Evolutionary conservation across 1,140 invertebrate species (phyloP).

Genomic region (Anthonomus grandis): DNA sequence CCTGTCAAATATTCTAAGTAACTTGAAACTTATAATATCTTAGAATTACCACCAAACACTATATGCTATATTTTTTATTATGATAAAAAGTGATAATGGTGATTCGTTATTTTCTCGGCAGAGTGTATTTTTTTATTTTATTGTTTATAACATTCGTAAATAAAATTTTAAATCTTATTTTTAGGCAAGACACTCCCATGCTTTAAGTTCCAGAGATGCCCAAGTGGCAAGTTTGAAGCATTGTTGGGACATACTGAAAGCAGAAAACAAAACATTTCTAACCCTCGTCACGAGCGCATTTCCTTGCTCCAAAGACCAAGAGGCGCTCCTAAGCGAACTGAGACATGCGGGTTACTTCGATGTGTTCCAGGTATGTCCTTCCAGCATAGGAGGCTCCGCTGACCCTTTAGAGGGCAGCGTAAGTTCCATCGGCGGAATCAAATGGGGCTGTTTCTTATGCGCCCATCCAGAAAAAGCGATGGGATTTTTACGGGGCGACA

Average conservation of each 20-base stretch:
- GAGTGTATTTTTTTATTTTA: no score
- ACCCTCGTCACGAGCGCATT: conserved; percentile 90
- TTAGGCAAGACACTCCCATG: conserved; percentile 71
- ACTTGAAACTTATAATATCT: no score
- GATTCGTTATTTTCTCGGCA: no score
- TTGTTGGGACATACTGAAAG: conserved; percentile 91
- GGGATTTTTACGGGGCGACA: conserved; percentile 71
- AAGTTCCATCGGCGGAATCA: conserved; percentile 30
- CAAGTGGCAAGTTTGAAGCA: conserved; percentile 81
- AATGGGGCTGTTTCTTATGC: conserved; percentile 88
- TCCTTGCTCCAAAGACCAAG: conserved; percentile 85
- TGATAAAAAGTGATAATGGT: no score
- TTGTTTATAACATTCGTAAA: no score
- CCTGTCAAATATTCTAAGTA: no score
- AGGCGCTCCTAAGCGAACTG: conserved; percentile 78
- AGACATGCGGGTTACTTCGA: conserved; percentile 86
- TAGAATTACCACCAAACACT: no score
- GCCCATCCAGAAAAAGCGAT: conserved; percentile 85
- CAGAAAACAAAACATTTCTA: conserved; percentile 84
- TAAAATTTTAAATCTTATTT: conserved; percentile 12
- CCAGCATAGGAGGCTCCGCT: conserved; percentile 48
- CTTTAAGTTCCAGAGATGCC: conserved; percentile 78
- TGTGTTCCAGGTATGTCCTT: conserved; percentile 75
- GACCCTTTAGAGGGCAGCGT: conserved; percentile 47
- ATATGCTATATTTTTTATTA: no score